Percentiles rank a stretch among this genome's conserved stretches.
Conservation (phyloP, 1,140 invertebrate species). For the Conus betulinus region DNA sequence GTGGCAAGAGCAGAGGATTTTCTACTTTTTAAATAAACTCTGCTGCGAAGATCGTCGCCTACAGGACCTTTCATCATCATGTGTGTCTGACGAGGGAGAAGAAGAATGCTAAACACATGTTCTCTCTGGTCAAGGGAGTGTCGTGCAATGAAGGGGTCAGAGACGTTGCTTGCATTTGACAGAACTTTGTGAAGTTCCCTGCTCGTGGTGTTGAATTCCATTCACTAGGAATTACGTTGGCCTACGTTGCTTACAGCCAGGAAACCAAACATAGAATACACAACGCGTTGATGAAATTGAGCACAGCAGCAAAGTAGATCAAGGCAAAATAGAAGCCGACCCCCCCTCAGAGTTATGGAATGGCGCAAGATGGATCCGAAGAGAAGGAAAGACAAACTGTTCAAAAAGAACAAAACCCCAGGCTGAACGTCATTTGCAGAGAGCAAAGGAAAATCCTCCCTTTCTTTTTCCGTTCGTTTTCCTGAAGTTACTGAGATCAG, state of each 20-base stretch:
- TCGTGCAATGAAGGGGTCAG: too few species aligned
- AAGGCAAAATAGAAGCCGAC: not conserved
- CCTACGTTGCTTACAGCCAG: not conserved
- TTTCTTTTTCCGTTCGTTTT: not conserved
- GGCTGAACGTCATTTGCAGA: not conserved
- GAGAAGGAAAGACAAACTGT: not conserved
- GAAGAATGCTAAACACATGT: too few species aligned
- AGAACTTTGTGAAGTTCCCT: not conserved
- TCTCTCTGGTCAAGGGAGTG: too few species aligned
- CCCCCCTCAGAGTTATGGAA: not conserved
- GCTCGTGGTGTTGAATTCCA: not conserved
- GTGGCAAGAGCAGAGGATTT: too few species aligned
- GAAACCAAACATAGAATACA: not conserved
- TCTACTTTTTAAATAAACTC: too few species aligned
- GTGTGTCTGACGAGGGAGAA: not conserved
- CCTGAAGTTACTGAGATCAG: not conserved
- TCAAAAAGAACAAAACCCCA: not conserved
- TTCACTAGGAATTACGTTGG: not conserved
- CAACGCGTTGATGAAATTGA: not conserved
- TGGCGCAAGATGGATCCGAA: not conserved
- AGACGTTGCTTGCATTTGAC: not conserved
- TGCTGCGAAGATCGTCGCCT: too few species aligned
- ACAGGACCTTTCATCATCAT: not conserved
- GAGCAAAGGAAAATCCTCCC: not conserved
- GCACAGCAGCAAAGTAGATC: not conserved